These are phyloP conservation scores for Cremastinae sp. DNA, from an alignment of 2,888 invertebrate genomes.

Conservation along the genomic window DNA sequence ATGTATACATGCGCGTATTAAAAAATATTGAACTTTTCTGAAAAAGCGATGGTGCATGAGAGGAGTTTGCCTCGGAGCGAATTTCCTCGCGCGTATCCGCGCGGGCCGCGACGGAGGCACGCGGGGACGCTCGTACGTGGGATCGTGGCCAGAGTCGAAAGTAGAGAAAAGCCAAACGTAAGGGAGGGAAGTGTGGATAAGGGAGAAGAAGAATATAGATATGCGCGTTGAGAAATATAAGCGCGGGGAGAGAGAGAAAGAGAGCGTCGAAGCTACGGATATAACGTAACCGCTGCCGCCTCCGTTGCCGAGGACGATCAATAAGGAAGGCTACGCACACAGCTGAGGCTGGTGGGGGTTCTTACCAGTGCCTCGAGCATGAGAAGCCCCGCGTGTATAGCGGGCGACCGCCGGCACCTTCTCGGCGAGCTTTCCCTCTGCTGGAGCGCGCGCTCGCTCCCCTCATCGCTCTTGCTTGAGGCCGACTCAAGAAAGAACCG, in stretches of 20 bases:
- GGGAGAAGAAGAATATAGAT: slow-evolving; percentile 71
- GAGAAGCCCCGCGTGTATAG: too few relatives aligned
- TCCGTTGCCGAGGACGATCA: slow-evolving; percentile 78
- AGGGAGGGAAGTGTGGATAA: slow-evolving; percentile 72
- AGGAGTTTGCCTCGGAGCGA: too few relatives aligned
- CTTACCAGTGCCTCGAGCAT: slow-evolving; percentile 79
- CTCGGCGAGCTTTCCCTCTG: slow-evolving; percentile 59
- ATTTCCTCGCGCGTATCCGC: neutral
- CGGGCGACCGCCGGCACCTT: slow-evolving; percentile 63
- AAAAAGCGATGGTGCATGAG: too few relatives aligned
- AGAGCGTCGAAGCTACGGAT: slow-evolving; percentile 45
- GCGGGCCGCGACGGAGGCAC: neutral
- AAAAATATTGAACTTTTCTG: too few relatives aligned
- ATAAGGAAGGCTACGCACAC: slow-evolving; percentile 75
- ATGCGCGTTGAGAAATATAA: too few relatives aligned
- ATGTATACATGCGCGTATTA: too few relatives aligned
- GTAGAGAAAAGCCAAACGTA: slow-evolving; percentile 71
- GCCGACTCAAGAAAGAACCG: slow-evolving; percentile 78
- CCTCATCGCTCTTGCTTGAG: slow-evolving; percentile 77
- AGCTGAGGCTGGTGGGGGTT: slow-evolving; percentile 77
- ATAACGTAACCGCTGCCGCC: slow-evolving; percentile 18
- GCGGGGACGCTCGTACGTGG: slow-evolving; percentile 64
- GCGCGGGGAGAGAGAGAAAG: slow-evolving; percentile 53
- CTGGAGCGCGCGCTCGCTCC: slow-evolving; percentile 40
- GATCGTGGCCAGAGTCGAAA: slow-evolving; percentile 72